A percentile compares a stretch with the other conserved stretches of the same genome.
Conservation (phyloP, 1,140 invertebrate genomes). For the Chrysomallon squamiferum region DNA sequence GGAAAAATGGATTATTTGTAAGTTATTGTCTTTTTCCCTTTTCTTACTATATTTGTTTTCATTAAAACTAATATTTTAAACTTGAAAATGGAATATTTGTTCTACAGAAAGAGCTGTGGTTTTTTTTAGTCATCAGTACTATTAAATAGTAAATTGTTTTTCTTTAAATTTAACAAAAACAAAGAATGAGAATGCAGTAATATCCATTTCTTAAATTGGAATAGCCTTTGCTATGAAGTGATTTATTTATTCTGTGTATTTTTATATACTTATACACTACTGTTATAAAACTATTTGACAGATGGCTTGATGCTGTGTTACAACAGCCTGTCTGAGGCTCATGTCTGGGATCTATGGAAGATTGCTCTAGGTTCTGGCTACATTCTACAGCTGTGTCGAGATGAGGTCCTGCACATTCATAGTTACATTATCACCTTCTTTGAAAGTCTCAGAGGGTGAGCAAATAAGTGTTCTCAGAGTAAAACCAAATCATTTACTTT, state of each 20-base stretch:
- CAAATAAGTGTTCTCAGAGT: too few relatives aligned
- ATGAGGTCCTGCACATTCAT: slow-evolving; percentile 97
- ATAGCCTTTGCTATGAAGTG: too few relatives aligned
- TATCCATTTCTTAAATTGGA: too few relatives aligned
- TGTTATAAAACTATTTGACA: too few relatives aligned
- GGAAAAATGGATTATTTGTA: slow-evolving; percentile 95
- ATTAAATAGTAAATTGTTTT: neutral
- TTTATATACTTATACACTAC: too few relatives aligned
- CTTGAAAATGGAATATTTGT: neutral
- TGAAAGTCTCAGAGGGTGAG: slow-evolving; percentile 88
- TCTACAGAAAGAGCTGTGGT: neutral
- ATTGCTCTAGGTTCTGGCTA: slow-evolving; percentile 90
- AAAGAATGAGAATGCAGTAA: too few relatives aligned
- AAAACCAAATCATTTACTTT: too few relatives aligned
- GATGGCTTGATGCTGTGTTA: slow-evolving; percentile 87
- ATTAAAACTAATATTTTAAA: too few relatives aligned
- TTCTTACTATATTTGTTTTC: neutral
- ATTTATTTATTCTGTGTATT: too few relatives aligned
- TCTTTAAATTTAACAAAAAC: neutral
- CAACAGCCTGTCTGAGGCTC: slow-evolving; percentile 72
- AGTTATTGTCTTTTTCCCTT: slow-evolving; percentile 47
- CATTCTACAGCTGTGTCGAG: slow-evolving; percentile 93
- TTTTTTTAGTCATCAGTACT: neutral
- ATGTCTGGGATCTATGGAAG: slow-evolving; percentile 82
- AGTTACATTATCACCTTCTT: slow-evolving; percentile 92